Conservation (phyloP, 2,797 vertebrate species). For the Phataginus tetradactyla region DNA sequence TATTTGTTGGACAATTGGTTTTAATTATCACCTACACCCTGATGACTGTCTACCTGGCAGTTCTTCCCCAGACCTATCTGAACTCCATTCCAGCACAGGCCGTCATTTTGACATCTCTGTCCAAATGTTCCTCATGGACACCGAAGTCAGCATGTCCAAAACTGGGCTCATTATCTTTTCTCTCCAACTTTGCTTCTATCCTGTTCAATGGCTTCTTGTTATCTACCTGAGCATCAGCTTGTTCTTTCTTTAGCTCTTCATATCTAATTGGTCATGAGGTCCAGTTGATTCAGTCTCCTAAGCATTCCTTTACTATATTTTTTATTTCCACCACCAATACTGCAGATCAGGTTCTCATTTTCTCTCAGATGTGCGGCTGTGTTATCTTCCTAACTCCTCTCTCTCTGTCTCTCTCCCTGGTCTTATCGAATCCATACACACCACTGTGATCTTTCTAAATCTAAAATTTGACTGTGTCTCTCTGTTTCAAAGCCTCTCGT, state of each 20-base stretch:
- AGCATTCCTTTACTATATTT: not conserved
- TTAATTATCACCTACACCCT: not conserved
- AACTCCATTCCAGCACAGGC: not conserved
- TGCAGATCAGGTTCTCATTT: not conserved
- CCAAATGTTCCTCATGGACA: not conserved
- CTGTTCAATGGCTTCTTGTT: not conserved
- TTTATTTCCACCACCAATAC: not conserved
- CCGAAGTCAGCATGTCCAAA: slow-evolving; percentile 61
- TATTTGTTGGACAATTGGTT: slow-evolving; percentile 30
- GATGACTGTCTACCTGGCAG: not conserved
- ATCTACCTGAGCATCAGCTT: not conserved
- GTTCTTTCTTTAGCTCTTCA: not conserved
- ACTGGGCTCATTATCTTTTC: not conserved
- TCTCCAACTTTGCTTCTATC: not conserved
- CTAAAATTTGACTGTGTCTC: not conserved
- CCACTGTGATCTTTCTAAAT: not conserved
- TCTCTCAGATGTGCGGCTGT: not conserved
- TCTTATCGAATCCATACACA: not conserved
- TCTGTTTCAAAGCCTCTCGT: not conserved
- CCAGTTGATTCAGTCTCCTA: not conserved
- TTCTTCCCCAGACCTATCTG: not conserved
- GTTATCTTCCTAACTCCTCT: not conserved
- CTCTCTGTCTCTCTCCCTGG: not conserved
- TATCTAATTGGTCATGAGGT: not conserved
- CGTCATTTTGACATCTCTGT: not conserved